Evolutionary conservation across 2,113 vertebrate species (phyloP), one percentile per base, ranked within the genome.

Genomic region (Budorcas taxicolor): DNA sequence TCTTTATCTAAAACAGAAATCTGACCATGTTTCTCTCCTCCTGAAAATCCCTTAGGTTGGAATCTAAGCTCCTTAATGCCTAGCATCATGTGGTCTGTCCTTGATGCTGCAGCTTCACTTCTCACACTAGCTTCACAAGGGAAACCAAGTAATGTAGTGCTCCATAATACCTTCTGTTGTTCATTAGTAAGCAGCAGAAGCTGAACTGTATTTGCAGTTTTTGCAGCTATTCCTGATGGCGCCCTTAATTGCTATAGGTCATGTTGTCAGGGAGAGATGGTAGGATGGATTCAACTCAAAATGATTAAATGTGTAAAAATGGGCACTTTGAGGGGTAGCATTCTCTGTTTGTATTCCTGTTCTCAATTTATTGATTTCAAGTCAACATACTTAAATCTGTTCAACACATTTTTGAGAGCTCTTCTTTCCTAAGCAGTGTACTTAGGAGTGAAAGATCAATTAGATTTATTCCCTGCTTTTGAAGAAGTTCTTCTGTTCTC

Each of bases 281-380:
- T 85, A 33, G 55, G 27, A 91, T 86, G 45, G 33, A n/a, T 89
- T 90, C 23, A 53, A 91, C n/a, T 94, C 91, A 91, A 45, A 91
- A 55, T 57, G 58, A 29, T 67, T 94, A 82, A 67, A 33, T 23
- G 11, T 94, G 25, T 91, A 43, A 53, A 64, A 93, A 85, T 55
- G 36, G 19, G 43, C 91, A 74, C 21, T n/a, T 40, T 83, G 13
- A 36, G 93, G 91, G 45, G 74, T 23, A 67, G 6, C 25, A 64
- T 87, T 74, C n/a, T 97, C 62, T 90, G n/a, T 96, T 94, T 96
- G 82, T 78, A 87, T 55, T 81, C 80, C 45, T 91, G 33, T 62
- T 97, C 57, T 92, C 40, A 64, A 47, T 91, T 85, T 97, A 57
- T 45, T 94, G 40, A 85, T 53, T 91, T 95, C 78, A 88, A 6